Evolutionary conservation across 64 coral and sea anemone genomes (phyloP).

Genomic region (Catalaphyllia jardinei): DNA sequence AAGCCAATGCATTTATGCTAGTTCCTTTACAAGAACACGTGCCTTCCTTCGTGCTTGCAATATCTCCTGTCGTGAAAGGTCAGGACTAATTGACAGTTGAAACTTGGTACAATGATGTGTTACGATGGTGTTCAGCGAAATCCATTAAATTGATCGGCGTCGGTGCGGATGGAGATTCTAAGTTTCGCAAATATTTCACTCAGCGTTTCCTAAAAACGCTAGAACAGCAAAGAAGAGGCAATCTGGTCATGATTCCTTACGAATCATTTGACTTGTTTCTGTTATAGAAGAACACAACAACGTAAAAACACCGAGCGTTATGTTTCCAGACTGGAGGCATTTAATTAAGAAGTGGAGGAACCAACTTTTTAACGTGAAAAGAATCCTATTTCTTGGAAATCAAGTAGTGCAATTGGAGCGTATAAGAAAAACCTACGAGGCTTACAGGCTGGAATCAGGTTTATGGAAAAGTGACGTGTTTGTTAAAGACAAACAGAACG

Average conservation of each 20-base stretch:
- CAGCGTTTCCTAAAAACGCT: too few species aligned
- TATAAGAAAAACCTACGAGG: conserved; percentile 2
- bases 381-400: conserved; percentile 6
- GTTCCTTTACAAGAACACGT: conserved; percentile 32
- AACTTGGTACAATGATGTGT: not conserved
- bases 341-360: conserved; percentile 48
- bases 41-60: conserved; percentile 28
- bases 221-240: not conserved
- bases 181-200: too few species aligned
- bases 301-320: not conserved
- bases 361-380: conserved; percentile 34
- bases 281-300: not conserved
- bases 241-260: not conserved
- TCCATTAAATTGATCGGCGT: conserved; percentile 7
- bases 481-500: too few species aligned
- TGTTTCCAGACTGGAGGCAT: conserved; percentile 58
- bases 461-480: too few species aligned
- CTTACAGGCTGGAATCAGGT: too few species aligned
- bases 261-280: not conserved
- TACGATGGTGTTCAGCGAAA: not conserved
- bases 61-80: conserved; percentile 28
- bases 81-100: conserved; percentile 11
- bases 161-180: too few species aligned
- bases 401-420: conserved; percentile 19
- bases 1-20: conserved; percentile 45